phyloP scores from a whole-genome alignment of 1,140 invertebrate genomes.

The Sycobia sp. region DNA sequence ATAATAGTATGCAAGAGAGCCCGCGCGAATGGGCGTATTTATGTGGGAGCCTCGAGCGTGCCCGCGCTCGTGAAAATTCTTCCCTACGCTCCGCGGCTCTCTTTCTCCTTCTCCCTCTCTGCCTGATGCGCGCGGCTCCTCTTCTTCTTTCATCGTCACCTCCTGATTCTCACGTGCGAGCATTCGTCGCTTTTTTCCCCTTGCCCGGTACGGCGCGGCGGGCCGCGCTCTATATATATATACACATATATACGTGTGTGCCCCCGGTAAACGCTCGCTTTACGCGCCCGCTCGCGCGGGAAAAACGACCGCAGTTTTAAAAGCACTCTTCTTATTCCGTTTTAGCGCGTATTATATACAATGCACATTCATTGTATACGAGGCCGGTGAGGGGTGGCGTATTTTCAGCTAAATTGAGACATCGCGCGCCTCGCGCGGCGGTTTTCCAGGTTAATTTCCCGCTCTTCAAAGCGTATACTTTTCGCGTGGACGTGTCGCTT shows the following conservation, averaged over 20 bases:
- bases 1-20: slow-evolving; percentile 25
- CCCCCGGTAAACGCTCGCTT: slow-evolving; percentile 7
- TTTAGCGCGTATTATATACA: slow-evolving; percentile 4
- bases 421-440: neutral
- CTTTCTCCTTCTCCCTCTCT: slow-evolving; percentile 11
- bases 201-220: neutral
- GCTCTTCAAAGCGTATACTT: slow-evolving; percentile 9
- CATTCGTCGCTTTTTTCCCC: slow-evolving; percentile 13
- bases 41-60: slow-evolving; percentile 24
- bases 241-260: no score
- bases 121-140: neutral
- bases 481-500: slow-evolving; percentile 16
- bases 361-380: no score
- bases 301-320: slow-evolving; percentile 1
- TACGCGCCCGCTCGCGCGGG: neutral
- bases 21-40: slow-evolving; percentile 30
- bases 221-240: neutral
- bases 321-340: slow-evolving; percentile 31
- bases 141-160: slow-evolving; percentile 23
- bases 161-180: slow-evolving; percentile 27
- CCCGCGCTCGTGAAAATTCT: slow-evolving; percentile 31
- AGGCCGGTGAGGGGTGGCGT: neutral
- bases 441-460: slow-evolving; percentile 24
- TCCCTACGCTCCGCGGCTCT: slow-evolving; percentile 9
- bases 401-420: slow-evolving; percentile 33